These are phyloP conservation scores for Bombus haemorrhoidalis DNA, from an alignment of 1,140 invertebrate genomes.

Conservation along the genomic window DNA sequence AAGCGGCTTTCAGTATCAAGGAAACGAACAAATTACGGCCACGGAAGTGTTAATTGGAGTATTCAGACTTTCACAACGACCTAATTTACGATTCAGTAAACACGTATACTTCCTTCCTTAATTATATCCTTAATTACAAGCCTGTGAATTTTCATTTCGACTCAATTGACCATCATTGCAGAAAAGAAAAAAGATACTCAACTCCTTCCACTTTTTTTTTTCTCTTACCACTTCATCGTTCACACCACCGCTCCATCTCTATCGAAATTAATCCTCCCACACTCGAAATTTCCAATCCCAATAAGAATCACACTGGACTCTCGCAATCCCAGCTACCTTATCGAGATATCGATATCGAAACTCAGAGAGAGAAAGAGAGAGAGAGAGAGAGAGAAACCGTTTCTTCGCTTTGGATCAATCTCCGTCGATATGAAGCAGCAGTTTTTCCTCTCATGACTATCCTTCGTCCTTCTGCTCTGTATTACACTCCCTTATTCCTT, in stretches of 20 bases:
- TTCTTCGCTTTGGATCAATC: neutral
- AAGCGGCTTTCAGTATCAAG: neutral
- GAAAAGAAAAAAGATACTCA: no score
- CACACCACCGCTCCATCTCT: neutral
- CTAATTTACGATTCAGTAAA: neutral
- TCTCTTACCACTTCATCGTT: no score
- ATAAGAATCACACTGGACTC: neutral
- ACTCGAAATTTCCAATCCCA: neutral
- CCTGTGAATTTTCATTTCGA: no score
- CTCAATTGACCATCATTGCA: no score
- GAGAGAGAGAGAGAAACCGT: no score
- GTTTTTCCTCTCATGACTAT: neutral
- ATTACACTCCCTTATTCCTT: neutral
- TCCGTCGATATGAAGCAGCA: neutral
- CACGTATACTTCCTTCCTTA: neutral
- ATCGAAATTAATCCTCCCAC: neutral
- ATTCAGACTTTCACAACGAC: slow-evolving; percentile 5
- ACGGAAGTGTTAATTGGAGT: neutral
- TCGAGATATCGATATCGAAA: neutral
- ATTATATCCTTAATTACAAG: neutral
- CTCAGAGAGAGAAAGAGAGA: no score
- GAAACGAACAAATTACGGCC: neutral
- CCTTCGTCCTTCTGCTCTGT: no score
- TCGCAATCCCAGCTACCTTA: no score
- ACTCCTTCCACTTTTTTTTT: no score